Evolutionary conservation across 2,797 vertebrate genomes (phyloP).

Genomic region (Eurystomus glaucurus): DNA sequence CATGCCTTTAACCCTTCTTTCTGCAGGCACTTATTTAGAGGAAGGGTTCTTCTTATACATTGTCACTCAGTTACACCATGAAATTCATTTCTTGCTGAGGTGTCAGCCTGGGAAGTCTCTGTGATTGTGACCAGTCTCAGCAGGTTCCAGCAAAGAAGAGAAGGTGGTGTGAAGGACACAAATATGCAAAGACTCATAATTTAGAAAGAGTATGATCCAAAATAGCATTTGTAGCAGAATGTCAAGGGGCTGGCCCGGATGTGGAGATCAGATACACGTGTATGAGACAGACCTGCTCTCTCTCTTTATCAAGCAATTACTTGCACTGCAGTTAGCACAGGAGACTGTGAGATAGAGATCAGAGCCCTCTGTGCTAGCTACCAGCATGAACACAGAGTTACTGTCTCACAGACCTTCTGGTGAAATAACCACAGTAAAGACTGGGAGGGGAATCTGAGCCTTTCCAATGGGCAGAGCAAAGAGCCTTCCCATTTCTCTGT

Average conservation of each 20-base stretch:
- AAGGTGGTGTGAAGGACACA: not conserved
- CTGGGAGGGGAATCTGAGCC: not conserved
- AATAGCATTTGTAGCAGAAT: not conserved
- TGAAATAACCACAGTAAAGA: not conserved
- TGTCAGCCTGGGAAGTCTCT: not conserved
- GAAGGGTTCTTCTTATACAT: not conserved
- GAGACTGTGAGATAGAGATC: constrained; percentile 41
- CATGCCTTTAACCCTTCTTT: not conserved
- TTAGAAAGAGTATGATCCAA: not conserved
- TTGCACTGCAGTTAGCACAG: not conserved
- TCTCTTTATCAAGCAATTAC: constrained; percentile 19
- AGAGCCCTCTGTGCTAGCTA: constrained; percentile 40
- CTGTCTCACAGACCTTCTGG: constrained; percentile 7
- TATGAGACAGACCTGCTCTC: not conserved
- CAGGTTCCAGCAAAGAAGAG: not conserved
- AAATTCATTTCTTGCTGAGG: not conserved
- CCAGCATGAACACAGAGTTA: not conserved
- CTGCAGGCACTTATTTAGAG: not conserved
- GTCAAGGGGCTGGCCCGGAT: not conserved
- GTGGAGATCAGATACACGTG: not conserved
- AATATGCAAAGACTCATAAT: not conserved
- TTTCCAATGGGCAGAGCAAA: fast-evolving
- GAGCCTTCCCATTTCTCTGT: not conserved
- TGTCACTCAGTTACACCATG: not conserved
- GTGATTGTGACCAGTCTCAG: not conserved